phyloP scores from a whole-genome alignment of 2,113 vertebrate species.

The Festucalex cinctus region DNA sequence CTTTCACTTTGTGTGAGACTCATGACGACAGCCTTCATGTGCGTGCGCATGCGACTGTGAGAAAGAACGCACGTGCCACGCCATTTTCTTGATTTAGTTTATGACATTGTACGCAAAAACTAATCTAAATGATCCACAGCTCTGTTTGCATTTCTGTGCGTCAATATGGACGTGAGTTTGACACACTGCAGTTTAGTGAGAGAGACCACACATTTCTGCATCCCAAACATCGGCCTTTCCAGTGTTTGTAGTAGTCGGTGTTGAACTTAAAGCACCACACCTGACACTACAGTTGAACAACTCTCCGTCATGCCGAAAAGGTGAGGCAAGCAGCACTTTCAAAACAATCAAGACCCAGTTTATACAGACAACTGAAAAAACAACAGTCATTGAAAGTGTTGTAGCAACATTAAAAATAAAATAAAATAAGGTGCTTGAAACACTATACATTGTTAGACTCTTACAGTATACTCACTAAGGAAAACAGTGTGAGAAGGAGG shows the following conservation, averaged over 20 bases:
- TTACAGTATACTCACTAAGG: constrained; percentile 11
- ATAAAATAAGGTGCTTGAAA: background rate
- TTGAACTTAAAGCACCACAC: background rate
- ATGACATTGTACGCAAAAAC: constrained; percentile 15
- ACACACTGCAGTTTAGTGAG: constrained; percentile 25
- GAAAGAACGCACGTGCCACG: constrained; percentile 11
- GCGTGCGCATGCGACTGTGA: constrained; percentile 6
- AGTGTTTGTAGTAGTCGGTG: background rate
- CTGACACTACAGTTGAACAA: constrained; percentile 13
- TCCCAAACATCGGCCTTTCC: constrained; percentile 48
- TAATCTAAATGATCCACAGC: constrained; percentile 45
- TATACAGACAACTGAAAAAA: constrained; percentile 2
- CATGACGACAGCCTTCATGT: constrained; percentile 16
- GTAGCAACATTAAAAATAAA: too few species aligned
- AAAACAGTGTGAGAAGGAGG: constrained; percentile 6
- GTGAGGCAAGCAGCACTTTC: constrained; percentile 29
- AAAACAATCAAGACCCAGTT: constrained; percentile 39
- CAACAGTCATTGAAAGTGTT: constrained; percentile 11
- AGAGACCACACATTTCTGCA: constrained; percentile 39
- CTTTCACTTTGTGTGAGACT: constrained; percentile 41
- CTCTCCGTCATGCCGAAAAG: constrained; percentile 33
- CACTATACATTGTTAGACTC: constrained; percentile 10
- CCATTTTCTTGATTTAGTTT: constrained; percentile 28
- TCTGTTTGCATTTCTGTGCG: constrained; percentile 42
- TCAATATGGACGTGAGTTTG: constrained; percentile 53